A percentile compares a stretch with the other conserved stretches of the same genome.
Conservation (phyloP, 2,797 vertebrate species). For the Crenichthys baileyi region DNA sequence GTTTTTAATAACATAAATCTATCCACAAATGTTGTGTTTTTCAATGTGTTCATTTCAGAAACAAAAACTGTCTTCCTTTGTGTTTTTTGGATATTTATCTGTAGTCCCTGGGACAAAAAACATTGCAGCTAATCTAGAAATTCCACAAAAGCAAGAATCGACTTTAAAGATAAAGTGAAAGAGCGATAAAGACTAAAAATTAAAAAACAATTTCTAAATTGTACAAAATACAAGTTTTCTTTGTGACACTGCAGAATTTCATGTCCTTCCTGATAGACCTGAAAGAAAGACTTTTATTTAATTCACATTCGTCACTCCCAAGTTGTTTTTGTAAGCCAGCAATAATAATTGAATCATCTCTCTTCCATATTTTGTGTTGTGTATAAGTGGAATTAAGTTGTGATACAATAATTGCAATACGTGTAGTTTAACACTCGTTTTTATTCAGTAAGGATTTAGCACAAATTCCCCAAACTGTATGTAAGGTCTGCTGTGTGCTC, state of each 20-base stretch:
- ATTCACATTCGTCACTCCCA: slow-evolving; percentile 66
- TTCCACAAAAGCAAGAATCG: slow-evolving; percentile 12
- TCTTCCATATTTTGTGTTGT: slow-evolving; percentile 83
- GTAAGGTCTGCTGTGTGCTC: slow-evolving; percentile 91
- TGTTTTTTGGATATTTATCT: slow-evolving; percentile 45
- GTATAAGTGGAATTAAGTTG: slow-evolving; percentile 70
- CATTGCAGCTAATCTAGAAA: not conserved
- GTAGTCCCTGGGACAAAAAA: slow-evolving; percentile 36
- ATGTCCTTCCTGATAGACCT: slow-evolving; percentile 29
- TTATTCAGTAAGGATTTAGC: slow-evolving; percentile 70
- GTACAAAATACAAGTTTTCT: slow-evolving; percentile 48
- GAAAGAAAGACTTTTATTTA: slow-evolving; percentile 23
- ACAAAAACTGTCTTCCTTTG: slow-evolving; percentile 32
- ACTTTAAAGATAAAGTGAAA: slow-evolving; percentile 33
- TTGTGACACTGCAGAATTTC: slow-evolving; percentile 63
- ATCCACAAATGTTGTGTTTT: slow-evolving; percentile 1
- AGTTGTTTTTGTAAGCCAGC: slow-evolving; percentile 60
- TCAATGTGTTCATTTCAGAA: slow-evolving; percentile 32
- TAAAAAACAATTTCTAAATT: slow-evolving; percentile 4
- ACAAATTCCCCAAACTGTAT: slow-evolving; percentile 88
- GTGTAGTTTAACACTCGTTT: slow-evolving; percentile 20
- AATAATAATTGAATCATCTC: slow-evolving; percentile 92
- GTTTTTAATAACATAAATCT: slow-evolving; percentile 25
- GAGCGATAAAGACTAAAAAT: slow-evolving; percentile 3
- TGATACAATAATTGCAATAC: slow-evolving; percentile 54